A percentile compares a stretch with the other conserved stretches of the same genome.
phyloP scores from a whole-genome alignment of 2,797 vertebrate species.

The Choloepus didactylus region DNA sequence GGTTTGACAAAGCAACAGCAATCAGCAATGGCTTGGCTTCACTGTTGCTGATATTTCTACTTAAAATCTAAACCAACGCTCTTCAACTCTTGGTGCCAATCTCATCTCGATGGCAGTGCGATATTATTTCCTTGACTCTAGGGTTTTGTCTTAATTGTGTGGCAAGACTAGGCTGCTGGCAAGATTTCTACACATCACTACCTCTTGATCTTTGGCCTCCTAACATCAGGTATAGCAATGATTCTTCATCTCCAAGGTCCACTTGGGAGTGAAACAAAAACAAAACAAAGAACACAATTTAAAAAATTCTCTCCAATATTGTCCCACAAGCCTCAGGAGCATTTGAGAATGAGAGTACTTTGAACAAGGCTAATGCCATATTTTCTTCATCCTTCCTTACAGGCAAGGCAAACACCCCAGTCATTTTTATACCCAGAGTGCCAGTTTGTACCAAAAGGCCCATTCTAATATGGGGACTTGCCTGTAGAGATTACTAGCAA shows the following conservation, averaged over 20 bases:
- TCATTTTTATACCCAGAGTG: background rate
- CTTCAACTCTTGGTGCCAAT: background rate
- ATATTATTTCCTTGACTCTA: background rate
- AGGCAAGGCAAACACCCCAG: background rate
- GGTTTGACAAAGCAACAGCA: background rate
- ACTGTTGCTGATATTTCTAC: background rate
- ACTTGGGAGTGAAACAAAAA: background rate
- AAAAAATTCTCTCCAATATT: background rate
- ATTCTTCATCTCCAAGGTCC: background rate
- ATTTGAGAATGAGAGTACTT: no score
- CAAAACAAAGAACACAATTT: background rate
- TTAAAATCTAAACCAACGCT: background rate
- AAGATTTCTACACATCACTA: background rate
- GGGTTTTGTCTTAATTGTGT: background rate
- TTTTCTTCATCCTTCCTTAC: background rate
- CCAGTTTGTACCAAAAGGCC: background rate
- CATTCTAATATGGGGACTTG: background rate
- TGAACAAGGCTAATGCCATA: background rate
- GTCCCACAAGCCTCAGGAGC: background rate
- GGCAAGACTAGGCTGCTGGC: background rate
- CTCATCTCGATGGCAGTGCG: background rate
- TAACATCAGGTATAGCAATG: background rate
- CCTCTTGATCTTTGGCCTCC: background rate
- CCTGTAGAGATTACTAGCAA: background rate
- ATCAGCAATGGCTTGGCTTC: background rate